Percentiles rank a stretch among this genome's conserved stretches.
These are phyloP conservation scores for Polypedilum vanderplanki DNA, from an alignment of 1,140 invertebrate genomes.

Conservation along the genomic window DNA sequence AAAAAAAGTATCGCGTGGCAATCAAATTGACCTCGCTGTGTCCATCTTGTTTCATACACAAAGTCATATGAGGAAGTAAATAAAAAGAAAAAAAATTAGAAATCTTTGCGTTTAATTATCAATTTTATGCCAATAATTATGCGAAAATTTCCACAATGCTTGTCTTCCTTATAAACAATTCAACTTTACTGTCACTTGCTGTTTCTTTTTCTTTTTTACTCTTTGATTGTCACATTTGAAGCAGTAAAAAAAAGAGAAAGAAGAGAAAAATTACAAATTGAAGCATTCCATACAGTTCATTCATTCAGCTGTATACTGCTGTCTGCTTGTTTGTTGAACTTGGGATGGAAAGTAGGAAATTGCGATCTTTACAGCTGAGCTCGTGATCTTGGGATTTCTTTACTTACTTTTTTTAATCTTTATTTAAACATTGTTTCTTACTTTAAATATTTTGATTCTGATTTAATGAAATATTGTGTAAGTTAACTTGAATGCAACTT, in stretches of 20 bases:
- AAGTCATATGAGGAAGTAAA: background rate
- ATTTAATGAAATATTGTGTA: too few relatives aligned
- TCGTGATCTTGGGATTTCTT: background rate
- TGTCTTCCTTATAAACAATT: background rate
- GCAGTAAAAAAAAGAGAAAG: background rate
- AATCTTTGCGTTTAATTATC: constrained; percentile 23
- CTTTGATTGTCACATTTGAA: background rate
- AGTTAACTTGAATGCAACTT: too few relatives aligned
- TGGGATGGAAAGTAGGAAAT: constrained; percentile 25
- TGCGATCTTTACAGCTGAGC: constrained; percentile 4
- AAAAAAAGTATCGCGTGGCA: constrained; percentile 5
- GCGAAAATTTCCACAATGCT: background rate
- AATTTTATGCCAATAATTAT: constrained; percentile 28
- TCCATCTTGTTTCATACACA: background rate
- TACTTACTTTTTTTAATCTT: too few relatives aligned
- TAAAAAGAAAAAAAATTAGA: background rate
- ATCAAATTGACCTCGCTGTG: constrained; percentile 1
- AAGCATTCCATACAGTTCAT: background rate
- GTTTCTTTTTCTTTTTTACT: background rate
- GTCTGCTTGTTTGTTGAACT: constrained; percentile 21
- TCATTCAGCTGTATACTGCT: background rate
- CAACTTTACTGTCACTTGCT: background rate
- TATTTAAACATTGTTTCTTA: too few relatives aligned
- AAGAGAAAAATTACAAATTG: constrained; percentile 1
- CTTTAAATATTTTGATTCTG: too few relatives aligned